Evolutionary conservation across 2,113 vertebrate genomes (phyloP).

Genomic region (Tragelaphus buxtoni): DNA sequence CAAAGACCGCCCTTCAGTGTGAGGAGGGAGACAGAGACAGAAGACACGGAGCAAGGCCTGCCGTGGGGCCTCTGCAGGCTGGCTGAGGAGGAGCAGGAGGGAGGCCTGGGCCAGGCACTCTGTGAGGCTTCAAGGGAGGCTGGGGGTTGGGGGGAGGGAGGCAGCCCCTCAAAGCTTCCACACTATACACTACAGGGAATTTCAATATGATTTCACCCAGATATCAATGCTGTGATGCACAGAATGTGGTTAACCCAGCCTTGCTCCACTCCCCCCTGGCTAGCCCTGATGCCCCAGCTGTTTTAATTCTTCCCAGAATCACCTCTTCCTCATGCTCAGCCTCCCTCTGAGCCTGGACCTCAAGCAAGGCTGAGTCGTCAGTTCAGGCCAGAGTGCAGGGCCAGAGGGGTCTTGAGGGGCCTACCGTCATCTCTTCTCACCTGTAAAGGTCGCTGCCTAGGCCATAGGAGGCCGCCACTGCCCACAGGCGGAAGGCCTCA

Average conservation of each 20-base stretch:
- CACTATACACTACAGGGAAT: neutral
- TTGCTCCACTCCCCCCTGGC: neutral
- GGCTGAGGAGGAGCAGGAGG: neutral
- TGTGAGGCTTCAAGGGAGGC: neutral
- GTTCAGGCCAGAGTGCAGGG: neutral
- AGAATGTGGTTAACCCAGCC: neutral
- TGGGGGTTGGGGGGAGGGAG: neutral
- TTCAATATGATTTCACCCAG: neutral
- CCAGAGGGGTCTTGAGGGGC: neutral
- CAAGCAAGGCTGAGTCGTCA: neutral
- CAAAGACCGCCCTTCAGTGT: neutral
- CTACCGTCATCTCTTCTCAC: conserved; percentile 72
- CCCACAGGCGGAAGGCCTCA: conserved; percentile 91
- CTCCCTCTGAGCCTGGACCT: neutral
- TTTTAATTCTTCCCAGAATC: neutral
- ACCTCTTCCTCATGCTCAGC: neutral
- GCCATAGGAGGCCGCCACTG: conserved; percentile 89
- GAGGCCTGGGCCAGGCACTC: neutral
- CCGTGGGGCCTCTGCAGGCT: neutral
- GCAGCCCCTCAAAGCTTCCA: neutral
- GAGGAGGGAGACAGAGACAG: neutral
- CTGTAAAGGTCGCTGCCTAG: conserved; percentile 91
- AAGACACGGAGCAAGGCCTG: neutral
- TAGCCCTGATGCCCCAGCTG: neutral
- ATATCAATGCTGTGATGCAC: neutral